Evolutionary conservation across 2,797 vertebrate species (phyloP).

Genomic region (Ispidina picta): DNA sequence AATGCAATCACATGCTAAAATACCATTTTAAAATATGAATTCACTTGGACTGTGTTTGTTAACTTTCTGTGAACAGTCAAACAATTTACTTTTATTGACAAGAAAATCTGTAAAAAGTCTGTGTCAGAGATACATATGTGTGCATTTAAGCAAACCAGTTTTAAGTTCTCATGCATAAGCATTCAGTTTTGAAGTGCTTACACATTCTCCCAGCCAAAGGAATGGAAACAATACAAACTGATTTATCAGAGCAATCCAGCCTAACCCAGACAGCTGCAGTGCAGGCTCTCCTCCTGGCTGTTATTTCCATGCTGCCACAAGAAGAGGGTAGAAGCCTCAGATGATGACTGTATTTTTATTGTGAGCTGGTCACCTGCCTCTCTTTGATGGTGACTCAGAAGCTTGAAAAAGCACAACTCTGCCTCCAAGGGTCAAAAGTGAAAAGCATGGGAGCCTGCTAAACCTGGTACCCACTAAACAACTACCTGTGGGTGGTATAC

Average conservation of each 20-base stretch:
- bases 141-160: conserved; percentile 62
- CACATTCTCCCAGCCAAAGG: conserved; percentile 56
- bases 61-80: conserved; percentile 55
- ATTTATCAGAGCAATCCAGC: conserved; percentile 71
- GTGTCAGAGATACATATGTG: conserved; percentile 56
- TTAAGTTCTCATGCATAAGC: conserved; percentile 59
- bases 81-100: conserved; percentile 56
- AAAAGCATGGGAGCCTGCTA: background rate
- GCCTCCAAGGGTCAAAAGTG: background rate
- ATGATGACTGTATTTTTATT: conserved; percentile 6
- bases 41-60: conserved; percentile 24
- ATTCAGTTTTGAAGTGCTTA: conserved; percentile 66
- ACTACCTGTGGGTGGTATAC: background rate
- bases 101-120: conserved; percentile 62
- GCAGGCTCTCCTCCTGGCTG: conserved; percentile 53
- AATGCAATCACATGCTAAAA: background rate
- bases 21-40: background rate
- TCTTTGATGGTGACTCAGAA: background rate
- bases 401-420: background rate
- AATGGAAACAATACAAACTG: conserved; percentile 69
- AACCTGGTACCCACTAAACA: background rate
- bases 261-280: conserved; percentile 39
- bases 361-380: background rate
- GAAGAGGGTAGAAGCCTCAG: background rate
- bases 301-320: conserved; percentile 1